phyloP scores from a whole-genome alignment of 2,797 vertebrate genomes.

The Morelia viridis region DNA sequence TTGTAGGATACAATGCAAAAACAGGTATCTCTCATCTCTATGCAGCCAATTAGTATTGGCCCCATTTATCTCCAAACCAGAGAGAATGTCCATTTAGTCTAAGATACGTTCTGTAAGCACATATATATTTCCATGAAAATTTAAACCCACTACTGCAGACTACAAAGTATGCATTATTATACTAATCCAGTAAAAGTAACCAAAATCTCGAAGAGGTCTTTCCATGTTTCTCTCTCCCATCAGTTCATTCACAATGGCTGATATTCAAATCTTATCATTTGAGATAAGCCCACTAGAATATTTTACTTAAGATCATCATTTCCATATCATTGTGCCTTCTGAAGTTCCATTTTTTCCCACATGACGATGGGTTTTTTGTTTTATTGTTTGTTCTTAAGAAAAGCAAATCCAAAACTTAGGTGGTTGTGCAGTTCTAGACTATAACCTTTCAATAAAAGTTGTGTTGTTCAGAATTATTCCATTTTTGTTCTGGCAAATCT shows the following conservation, averaged over 20 bases:
- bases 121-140: constrained; percentile 8
- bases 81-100: constrained; percentile 33
- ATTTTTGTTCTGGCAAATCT: constrained; percentile 50
- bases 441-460: constrained; percentile 28
- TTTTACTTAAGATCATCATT: not conserved
- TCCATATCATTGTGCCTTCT: not conserved
- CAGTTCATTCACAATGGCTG: too few relatives aligned
- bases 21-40: not conserved
- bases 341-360: not conserved
- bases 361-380: not conserved
- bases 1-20: constrained; percentile 6
- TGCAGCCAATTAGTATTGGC: constrained; percentile 8
- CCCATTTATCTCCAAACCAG: constrained; percentile 2
- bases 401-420: not conserved
- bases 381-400: not conserved
- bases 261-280: not conserved
- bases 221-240: not conserved
- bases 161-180: constrained; percentile 31
- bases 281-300: not conserved
- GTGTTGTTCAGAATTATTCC: constrained; percentile 27
- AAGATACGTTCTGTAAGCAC: not conserved
- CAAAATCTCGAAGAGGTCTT: not conserved
- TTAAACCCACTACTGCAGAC: not conserved
- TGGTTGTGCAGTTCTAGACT: not conserved
- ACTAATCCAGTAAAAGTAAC: not conserved